phyloP scores from a whole-genome alignment of 2,113 vertebrate genomes.

The Oreochromis tanganicae region DNA sequence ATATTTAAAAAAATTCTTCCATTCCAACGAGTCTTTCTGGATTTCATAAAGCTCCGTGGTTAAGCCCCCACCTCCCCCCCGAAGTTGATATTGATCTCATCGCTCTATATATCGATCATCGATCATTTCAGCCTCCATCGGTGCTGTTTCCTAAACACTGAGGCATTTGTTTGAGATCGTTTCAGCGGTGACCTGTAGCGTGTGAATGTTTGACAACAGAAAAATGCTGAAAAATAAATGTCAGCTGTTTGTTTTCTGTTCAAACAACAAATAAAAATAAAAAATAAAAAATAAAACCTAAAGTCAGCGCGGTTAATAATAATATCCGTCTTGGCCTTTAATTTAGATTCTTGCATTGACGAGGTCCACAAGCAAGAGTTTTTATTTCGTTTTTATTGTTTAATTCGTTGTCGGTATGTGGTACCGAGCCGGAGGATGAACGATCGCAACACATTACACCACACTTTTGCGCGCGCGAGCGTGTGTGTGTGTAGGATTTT shows the following conservation, averaged over 20 bases:
- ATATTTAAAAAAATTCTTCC: background rate
- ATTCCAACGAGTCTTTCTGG: background rate
- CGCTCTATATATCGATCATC: conserved; percentile 57
- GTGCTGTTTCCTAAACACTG: conserved; percentile 38
- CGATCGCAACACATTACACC: background rate
- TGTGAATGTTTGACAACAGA: background rate
- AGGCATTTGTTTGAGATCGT: conserved; percentile 27
- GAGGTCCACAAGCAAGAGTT: background rate
- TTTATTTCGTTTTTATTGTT: background rate
- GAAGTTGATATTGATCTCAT: conserved; percentile 39
- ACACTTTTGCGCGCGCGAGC: background rate
- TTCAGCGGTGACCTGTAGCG: conserved; percentile 21
- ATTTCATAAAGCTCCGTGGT: conserved; percentile 20
- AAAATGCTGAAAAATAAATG: conserved; percentile 2
- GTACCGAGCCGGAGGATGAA: background rate
- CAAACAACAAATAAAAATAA: background rate
- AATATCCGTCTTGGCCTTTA: background rate
- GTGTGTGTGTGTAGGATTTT: background rate
- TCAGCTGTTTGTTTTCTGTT: conserved; percentile 10
- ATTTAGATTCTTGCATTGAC: background rate
- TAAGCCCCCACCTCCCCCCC: conserved; percentile 10
- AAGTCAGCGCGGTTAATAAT: background rate
- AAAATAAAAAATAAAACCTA: rapidly evolving
- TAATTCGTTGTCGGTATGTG: background rate
- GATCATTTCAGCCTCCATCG: conserved; percentile 38